Percentiles rank a stretch among this genome's conserved stretches.
These are phyloP conservation scores for Maccullochella peelii DNA, from an alignment of 2,113 vertebrate genomes.

Conservation along the genomic window DNA sequence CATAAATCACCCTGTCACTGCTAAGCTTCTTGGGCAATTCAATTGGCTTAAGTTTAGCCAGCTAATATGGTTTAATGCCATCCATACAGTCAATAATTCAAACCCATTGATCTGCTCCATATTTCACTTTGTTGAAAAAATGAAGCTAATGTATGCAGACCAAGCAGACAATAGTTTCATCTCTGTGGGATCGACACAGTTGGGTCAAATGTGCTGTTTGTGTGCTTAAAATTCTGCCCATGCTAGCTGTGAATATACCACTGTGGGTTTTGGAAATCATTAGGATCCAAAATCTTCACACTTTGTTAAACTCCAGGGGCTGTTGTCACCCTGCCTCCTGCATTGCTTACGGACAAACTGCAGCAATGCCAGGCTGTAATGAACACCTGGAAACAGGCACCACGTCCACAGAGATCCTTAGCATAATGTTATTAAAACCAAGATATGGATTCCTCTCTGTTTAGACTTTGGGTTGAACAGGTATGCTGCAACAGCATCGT, in stretches of 20 bases:
- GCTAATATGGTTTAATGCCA: slow-evolving; percentile 66
- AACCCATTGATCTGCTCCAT: slow-evolving; percentile 68
- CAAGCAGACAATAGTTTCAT: slow-evolving; percentile 47
- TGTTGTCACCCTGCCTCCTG: slow-evolving; percentile 49
- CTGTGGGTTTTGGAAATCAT: slow-evolving; percentile 56
- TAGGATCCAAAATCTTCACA: slow-evolving; percentile 48
- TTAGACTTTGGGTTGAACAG: slow-evolving; percentile 34
- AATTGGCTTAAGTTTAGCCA: slow-evolving; percentile 64
- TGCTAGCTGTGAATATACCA: slow-evolving; percentile 39
- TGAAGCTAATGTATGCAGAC: slow-evolving; percentile 31
- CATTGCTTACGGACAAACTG: slow-evolving; percentile 31
- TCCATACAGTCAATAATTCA: slow-evolving; percentile 66
- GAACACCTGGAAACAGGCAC: slow-evolving; percentile 35
- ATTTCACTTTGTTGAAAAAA: slow-evolving; percentile 54
- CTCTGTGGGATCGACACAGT: slow-evolving; percentile 38
- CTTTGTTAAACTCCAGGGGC: slow-evolving; percentile 38
- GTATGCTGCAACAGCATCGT: slow-evolving; percentile 33
- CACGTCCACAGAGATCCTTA: slow-evolving; percentile 22
- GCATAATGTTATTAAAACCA: slow-evolving; percentile 42
- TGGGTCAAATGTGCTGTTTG: slow-evolving; percentile 36
- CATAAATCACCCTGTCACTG: slow-evolving; percentile 76
- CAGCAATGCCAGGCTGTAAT: slow-evolving; percentile 29
- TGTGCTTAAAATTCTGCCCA: slow-evolving; percentile 38
- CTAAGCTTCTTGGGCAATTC: slow-evolving; percentile 62
- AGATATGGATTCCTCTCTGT: slow-evolving; percentile 34